Evolutionary conservation across 2,113 vertebrate species (phyloP).

Genomic region (Saiga tatarica): DNA sequence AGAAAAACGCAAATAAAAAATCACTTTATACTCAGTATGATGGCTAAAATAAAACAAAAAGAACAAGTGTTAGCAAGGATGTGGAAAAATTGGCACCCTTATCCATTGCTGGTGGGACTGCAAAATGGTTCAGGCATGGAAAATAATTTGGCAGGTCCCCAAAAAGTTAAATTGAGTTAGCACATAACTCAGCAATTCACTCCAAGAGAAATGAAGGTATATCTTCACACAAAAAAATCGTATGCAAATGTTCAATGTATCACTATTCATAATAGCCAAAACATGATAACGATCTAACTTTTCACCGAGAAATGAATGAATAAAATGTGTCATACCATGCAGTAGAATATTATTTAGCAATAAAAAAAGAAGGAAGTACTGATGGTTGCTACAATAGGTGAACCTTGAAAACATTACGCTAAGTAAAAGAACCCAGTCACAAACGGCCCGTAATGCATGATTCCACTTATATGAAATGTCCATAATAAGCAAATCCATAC

Average conservation of each 20-base stretch:
- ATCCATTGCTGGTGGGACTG: not conserved
- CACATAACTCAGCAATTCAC: not conserved
- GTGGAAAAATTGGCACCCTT: not conserved
- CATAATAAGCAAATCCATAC: not conserved
- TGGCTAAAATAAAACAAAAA: slow-evolving; percentile 1
- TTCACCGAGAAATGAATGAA: not conserved
- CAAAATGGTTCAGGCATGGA: not conserved
- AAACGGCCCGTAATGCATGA: not conserved
- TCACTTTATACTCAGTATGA: not conserved
- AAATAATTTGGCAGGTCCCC: not conserved
- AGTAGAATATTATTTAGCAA: not conserved
- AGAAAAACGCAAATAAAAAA: not conserved
- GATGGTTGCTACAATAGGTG: not conserved
- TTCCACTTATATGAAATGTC: not conserved
- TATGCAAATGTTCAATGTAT: not conserved
- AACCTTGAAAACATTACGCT: not conserved
- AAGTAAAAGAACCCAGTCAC: not conserved
- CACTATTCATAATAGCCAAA: not conserved
- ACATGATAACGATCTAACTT: not conserved
- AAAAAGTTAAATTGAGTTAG: not conserved
- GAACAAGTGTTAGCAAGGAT: not conserved
- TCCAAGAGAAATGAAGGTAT: not conserved
- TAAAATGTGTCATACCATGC: not conserved
- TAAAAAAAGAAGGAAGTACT: not conserved
- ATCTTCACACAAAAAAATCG: not conserved